Conservation (phyloP, 2,797 vertebrate genomes). For the Phoxinus dragarum region DNA sequence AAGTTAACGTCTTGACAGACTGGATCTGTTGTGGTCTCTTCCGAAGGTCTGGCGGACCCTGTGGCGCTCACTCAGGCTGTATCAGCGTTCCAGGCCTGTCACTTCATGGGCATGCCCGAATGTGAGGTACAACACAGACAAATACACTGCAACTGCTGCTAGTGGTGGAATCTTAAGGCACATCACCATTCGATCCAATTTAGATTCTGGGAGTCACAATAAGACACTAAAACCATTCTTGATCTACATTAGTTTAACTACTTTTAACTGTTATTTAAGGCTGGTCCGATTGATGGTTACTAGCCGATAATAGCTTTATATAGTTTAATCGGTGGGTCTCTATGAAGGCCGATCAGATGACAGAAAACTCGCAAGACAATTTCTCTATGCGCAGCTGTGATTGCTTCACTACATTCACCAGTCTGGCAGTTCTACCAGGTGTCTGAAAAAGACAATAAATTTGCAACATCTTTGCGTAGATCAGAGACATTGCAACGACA, state of each 20-base stretch:
- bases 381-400: too few relatives aligned
- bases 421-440: too few relatives aligned
- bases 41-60: constrained; percentile 92
- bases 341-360: too few relatives aligned
- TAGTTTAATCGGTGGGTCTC: too few relatives aligned
- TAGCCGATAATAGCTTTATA: too few relatives aligned
- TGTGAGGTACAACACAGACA: constrained; percentile 85
- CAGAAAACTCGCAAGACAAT: too few relatives aligned
- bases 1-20: background rate
- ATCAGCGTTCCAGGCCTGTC: constrained; percentile 94
- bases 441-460: too few relatives aligned
- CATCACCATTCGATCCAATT: background rate
- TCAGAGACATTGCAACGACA: too few relatives aligned
- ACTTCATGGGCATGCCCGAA: constrained; percentile 98
- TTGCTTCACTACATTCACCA: too few relatives aligned
- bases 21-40: background rate
- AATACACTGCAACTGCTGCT: background rate
- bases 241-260: background rate
- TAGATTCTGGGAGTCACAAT: background rate
- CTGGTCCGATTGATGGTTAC: too few relatives aligned
- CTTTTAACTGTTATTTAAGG: too few relatives aligned
- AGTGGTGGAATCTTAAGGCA: background rate
- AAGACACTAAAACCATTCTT: background rate
- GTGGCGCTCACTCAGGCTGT: constrained; percentile 92
- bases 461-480: too few relatives aligned